A percentile compares a stretch with the other conserved stretches of the same genome.
phyloP scores from a whole-genome alignment of 2,888 invertebrate species.

The Conops quadrifasciatus region DNA sequence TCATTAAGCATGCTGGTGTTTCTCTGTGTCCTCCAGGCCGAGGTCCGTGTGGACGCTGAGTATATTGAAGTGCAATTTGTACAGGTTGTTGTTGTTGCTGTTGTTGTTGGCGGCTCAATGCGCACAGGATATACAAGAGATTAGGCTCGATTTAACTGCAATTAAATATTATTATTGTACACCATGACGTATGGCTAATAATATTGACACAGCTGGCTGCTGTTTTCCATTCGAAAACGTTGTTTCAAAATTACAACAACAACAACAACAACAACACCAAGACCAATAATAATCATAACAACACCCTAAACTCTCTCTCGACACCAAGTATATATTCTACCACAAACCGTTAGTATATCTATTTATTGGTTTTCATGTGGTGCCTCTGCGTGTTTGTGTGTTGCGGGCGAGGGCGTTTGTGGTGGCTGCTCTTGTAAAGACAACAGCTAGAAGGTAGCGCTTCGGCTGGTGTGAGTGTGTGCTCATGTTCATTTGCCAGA shows the following conservation, averaged over 20 bases:
- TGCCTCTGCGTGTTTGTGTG: slow-evolving; percentile 22
- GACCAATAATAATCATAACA: background rate
- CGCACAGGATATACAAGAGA: slow-evolving; percentile 26
- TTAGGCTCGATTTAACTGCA: slow-evolving; percentile 5
- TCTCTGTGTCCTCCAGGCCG: background rate
- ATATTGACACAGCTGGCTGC: background rate
- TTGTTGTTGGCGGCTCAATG: background rate
- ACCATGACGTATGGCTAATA: slow-evolving; percentile 12
- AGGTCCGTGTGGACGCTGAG: background rate
- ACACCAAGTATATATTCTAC: background rate
- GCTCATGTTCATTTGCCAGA: background rate
- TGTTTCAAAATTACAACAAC: no score
- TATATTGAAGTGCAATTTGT: background rate
- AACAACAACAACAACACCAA: background rate
- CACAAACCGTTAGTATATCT: background rate
- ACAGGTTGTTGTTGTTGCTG: slow-evolving; percentile 18
- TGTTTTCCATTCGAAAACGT: no score
- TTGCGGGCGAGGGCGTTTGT: slow-evolving; percentile 9
- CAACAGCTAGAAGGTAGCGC: no score
- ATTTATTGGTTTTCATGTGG: slow-evolving; percentile 2
- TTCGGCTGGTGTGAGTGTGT: no score
- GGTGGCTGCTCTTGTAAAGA: slow-evolving; percentile 19
- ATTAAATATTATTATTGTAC: slow-evolving; percentile 16
- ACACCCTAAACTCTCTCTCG: background rate
- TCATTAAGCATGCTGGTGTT: background rate